A percentile compares a stretch with the other conserved stretches of the same genome.
phyloP scores from a whole-genome alignment of 2,888 invertebrate genomes.

The Drosophila tanythrix region DNA sequence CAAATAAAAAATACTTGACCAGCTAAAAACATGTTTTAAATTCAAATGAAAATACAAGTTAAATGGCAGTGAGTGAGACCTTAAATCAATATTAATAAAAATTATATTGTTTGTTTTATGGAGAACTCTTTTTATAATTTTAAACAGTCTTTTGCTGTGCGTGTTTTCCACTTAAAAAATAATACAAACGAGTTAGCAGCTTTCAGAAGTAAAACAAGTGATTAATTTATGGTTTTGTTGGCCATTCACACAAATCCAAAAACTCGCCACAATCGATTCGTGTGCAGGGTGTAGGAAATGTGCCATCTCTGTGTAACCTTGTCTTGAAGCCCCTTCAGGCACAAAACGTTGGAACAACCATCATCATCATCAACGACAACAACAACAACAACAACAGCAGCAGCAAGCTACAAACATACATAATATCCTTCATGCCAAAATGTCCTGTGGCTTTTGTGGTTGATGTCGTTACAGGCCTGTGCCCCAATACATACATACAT shows the following conservation, averaged over 20 bases:
- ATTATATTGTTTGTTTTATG: not conserved
- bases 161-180: not conserved
- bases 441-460: constrained; percentile 79
- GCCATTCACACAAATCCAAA: not conserved
- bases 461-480: constrained; percentile 63
- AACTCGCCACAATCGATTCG: not conserved
- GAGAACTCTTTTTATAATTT: not conserved
- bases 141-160: not conserved
- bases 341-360: constrained; percentile 45
- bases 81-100: not conserved
- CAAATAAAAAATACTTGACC: not conserved
- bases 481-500: constrained; percentile 16
- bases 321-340: constrained; percentile 59
- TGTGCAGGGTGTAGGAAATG: constrained; percentile 42
- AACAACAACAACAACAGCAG: constrained; percentile 12
- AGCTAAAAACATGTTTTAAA: not conserved
- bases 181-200: not conserved
- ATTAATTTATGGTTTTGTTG: not conserved
- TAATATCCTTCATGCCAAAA: constrained; percentile 76
- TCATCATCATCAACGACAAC: constrained; percentile 23
- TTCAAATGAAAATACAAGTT: not conserved
- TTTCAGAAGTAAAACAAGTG: not conserved
- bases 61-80: not conserved
- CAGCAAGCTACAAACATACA: constrained; percentile 33
- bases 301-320: constrained; percentile 72